These are phyloP conservation scores for Plodia interpunctella DNA, from an alignment of 1,140 invertebrate genomes.

Conservation along the genomic window DNA sequence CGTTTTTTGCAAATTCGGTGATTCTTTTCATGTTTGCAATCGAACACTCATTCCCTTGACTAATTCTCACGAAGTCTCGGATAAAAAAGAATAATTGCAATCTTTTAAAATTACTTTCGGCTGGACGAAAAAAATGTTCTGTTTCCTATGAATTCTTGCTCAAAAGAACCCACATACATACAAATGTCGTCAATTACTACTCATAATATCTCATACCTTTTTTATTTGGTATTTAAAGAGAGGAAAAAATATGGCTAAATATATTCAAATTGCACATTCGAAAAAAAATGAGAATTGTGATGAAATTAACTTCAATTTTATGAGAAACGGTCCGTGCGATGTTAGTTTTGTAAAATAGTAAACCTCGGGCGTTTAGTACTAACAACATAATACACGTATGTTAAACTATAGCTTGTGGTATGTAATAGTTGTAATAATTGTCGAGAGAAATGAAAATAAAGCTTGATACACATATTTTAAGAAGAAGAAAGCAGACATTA, in stretches of 20 bases:
- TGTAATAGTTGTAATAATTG: neutral
- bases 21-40: too few relatives aligned
- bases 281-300: too few relatives aligned
- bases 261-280: too few relatives aligned
- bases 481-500: too few relatives aligned
- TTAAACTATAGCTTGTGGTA: neutral
- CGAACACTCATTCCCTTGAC: too few relatives aligned
- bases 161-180: neutral
- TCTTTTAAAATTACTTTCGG: too few relatives aligned
- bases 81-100: too few relatives aligned
- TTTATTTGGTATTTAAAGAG: neutral
- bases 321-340: too few relatives aligned
- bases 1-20: too few relatives aligned
- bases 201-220: neutral
- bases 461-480: neutral
- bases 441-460: neutral
- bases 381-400: neutral
- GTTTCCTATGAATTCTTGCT: neutral
- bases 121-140: neutral
- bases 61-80: too few relatives aligned
- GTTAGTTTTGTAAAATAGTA: neutral
- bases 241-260: too few relatives aligned
- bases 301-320: too few relatives aligned
- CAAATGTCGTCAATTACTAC: neutral
- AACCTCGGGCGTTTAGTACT: neutral